Base-by-base conservation (phyloP, 2,888 invertebrate species). In the Aleiodes alternator region DNA sequence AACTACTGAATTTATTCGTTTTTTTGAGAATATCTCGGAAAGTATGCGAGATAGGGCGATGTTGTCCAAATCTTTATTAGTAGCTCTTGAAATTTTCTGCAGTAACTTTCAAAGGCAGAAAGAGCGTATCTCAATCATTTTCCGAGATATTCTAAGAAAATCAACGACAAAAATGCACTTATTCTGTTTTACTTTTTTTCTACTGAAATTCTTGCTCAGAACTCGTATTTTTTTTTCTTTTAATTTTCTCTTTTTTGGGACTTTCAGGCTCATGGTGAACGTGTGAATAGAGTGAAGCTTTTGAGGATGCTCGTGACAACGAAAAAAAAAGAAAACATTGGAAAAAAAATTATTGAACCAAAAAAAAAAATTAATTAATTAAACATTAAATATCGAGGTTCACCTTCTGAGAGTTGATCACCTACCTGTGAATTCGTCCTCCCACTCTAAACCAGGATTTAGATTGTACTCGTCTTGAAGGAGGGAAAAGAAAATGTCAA, bases 351-450 rank as follows among this genome's bases (percentile, higher is more conserved):
- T 74, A 48, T 72, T 69, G 70, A 68, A 69, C 53, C 34, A 23
- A 23, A 23, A 23, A 23, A 23, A 73, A 72, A 76, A 80, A 70
- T 79, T 75, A 74, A 76, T 81, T 59, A 78, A 73, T 77, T 43
- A 77, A 72, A 79, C 76, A 77, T 75, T 78, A 70, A 79, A 77
- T 77, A 76, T 79, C 75, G 78, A 77, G 79, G 79, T 80, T 80
- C 79, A 81, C 82, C 85, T 84, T 83, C 83, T 84, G 85, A 86
- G 85, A 87, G 85, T 87, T 85, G 83, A 86, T 88, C 93, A 95
- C 97, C 96, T 97, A 97, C 97, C 97, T 97, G 97, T 96, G 93
- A 97, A 97, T 93, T 97, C 97, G 96, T 97, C 97, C 95, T 97
- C 97, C 97, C 97, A 97, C 93, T 97, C 97, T 97, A 97, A 97